phyloP scores from a whole-genome alignment of 1,140 invertebrate genomes.

The Camponotus vicinus region DNA sequence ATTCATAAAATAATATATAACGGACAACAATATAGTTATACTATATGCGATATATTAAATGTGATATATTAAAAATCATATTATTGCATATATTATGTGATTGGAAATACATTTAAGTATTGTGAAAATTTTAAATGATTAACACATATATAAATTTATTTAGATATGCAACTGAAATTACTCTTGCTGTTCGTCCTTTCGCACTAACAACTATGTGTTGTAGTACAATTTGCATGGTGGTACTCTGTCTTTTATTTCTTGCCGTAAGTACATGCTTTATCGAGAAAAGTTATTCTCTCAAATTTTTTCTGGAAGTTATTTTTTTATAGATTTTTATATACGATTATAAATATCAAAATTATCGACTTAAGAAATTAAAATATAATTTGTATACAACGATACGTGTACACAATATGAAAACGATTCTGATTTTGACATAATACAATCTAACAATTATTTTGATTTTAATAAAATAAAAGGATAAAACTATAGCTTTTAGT shows the following conservation, averaged over 20 bases:
- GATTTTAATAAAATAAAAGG: too few species aligned
- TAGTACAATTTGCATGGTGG: neutral
- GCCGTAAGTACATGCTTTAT: slow-evolving; percentile 10
- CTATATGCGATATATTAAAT: too few species aligned
- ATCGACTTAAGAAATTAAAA: neutral
- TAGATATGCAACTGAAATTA: slow-evolving; percentile 46
- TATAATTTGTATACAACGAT: too few species aligned
- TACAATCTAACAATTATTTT: too few species aligned
- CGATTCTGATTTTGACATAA: too few species aligned
- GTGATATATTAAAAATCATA: too few species aligned
- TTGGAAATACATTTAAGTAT: neutral
- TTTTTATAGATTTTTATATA: neutral
- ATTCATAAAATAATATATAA: too few species aligned
- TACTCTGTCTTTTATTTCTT: neutral
- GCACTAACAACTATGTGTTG: slow-evolving; percentile 7
- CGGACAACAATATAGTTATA: neutral
- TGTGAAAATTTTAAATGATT: neutral
- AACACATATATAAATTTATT: slow-evolving; percentile 9
- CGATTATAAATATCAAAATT: neutral
- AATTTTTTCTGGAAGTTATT: neutral
- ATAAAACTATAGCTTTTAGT: too few species aligned
- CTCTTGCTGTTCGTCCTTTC: neutral
- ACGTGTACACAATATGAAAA: neutral
- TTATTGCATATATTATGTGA: too few species aligned
- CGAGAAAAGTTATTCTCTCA: neutral